A percentile compares a stretch with the other conserved stretches of the same genome.
Conservation (phyloP, 2,888 invertebrate genomes). For the Endotricha flammealis region DNA sequence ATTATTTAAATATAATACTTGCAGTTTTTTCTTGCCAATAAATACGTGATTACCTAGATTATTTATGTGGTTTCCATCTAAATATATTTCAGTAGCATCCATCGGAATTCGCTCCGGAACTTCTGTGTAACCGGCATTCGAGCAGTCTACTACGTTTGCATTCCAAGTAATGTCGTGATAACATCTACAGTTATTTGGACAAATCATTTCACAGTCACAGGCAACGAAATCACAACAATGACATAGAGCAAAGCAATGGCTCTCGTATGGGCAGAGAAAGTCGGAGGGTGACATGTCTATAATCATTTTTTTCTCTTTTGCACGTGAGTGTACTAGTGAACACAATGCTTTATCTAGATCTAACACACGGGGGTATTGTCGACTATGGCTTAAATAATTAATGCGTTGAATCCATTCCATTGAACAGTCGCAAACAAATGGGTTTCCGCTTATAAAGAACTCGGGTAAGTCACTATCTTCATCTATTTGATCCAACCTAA, state of each 20-base stretch:
- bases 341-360: constrained; percentile 88
- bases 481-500: constrained; percentile 82
- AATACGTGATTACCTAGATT: constrained; percentile 90
- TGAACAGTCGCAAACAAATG: constrained; percentile 90
- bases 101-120: constrained; percentile 90
- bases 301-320: constrained; percentile 84
- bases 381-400: constrained; percentile 85
- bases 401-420: constrained; percentile 92
- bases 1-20: constrained; percentile 86
- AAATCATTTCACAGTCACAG: constrained; percentile 94
- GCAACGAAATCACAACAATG: constrained; percentile 94
- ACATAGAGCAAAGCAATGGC: constrained; percentile 91
- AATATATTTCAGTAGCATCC: constrained; percentile 92
- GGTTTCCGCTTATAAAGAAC: constrained; percentile 90
- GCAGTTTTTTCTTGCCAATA: constrained; percentile 89
- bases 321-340: constrained; percentile 82
- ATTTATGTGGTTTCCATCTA: constrained; percentile 89
- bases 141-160: constrained; percentile 90
- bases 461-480: constrained; percentile 85
- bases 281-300: constrained; percentile 84
- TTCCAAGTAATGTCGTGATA: constrained; percentile 92
- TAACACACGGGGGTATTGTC: constrained; percentile 87
- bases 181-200: constrained; percentile 90
- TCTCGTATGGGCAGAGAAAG: constrained; percentile 88
- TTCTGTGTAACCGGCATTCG: constrained; percentile 83